Percentiles rank a stretch among this genome's conserved stretches.
phyloP scores from a whole-genome alignment of 2,113 vertebrate species.

The Plecotus auritus region DNA sequence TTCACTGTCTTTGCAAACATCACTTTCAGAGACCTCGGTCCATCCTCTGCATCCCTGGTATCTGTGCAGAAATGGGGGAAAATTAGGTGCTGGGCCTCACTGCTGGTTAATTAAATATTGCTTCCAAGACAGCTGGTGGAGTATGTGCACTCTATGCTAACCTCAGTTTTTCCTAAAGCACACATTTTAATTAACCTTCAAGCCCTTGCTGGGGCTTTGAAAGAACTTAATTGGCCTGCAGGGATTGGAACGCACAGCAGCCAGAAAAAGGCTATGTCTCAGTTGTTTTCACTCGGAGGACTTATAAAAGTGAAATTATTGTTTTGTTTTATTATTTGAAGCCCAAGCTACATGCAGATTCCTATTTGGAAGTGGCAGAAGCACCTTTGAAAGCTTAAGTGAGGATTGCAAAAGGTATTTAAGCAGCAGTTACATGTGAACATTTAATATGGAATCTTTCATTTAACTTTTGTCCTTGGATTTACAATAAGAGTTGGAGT shows the following conservation, averaged over 20 bases:
- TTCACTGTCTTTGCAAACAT: neutral
- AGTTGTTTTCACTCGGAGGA: conserved; percentile 66
- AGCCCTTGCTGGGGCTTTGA: conserved; percentile 54
- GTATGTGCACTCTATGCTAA: neutral
- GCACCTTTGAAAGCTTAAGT: conserved; percentile 22
- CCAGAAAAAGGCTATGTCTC: conserved; percentile 55
- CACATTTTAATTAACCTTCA: conserved; percentile 65
- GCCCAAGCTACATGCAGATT: conserved; percentile 45
- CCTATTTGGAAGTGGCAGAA: conserved; percentile 39
- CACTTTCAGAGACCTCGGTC: neutral
- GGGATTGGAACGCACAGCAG: conserved; percentile 49
- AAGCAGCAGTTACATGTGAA: neutral
- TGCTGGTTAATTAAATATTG: conserved; percentile 69
- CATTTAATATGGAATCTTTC: conserved; percentile 16
- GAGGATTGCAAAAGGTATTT: neutral
- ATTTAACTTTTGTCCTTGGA: neutral
- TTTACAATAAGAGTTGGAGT: neutral
- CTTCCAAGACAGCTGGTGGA: conserved; percentile 57
- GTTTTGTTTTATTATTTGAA: conserved; percentile 65
- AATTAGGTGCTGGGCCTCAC: neutral
- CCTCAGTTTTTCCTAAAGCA: conserved; percentile 55
- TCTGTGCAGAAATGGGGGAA: neutral
- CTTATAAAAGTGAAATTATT: conserved; percentile 66
- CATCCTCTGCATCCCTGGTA: neutral
- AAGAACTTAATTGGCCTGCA: conserved; percentile 55